These are phyloP conservation scores for Tonatia bakeri DNA, from an alignment of 2,113 vertebrate species.

Conservation along the genomic window DNA sequence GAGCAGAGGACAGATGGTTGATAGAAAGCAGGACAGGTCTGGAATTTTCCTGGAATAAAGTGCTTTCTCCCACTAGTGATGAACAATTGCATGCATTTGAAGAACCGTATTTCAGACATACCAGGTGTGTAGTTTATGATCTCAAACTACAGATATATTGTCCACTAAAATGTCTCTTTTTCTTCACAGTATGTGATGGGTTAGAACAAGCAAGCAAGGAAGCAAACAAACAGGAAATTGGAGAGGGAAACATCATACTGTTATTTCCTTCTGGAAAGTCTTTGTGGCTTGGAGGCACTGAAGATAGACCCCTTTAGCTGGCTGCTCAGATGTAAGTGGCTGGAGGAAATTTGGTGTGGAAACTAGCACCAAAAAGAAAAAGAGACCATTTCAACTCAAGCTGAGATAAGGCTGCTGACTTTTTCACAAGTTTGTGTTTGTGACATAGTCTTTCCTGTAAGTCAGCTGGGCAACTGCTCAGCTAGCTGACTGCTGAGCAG, in stretches of 20 bases:
- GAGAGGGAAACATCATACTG: neutral
- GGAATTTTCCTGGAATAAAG: neutral
- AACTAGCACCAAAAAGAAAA: neutral
- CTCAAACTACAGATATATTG: neutral
- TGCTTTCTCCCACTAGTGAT: neutral
- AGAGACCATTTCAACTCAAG: neutral
- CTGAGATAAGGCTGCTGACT: neutral
- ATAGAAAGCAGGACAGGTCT: neutral
- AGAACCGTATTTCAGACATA: accelerated
- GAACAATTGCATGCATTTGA: neutral
- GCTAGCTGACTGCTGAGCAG: no score
- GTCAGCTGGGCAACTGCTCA: no score
- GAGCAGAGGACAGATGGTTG: neutral
- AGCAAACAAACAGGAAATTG: neutral
- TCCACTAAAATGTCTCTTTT: neutral
- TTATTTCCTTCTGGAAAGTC: neutral
- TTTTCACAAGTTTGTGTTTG: no score
- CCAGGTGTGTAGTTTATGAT: neutral
- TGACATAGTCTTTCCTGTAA: no score
- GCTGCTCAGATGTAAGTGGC: neutral
- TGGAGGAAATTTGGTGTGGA: neutral
- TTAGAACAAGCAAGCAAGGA: neutral
- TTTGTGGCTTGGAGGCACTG: neutral
- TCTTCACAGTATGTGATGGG: neutral
- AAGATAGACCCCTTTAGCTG: neutral